Percentiles rank a stretch among this genome's conserved stretches.
phyloP scores from a whole-genome alignment of 1,140 invertebrate species.

The Eurosta solidaginis region DNA sequence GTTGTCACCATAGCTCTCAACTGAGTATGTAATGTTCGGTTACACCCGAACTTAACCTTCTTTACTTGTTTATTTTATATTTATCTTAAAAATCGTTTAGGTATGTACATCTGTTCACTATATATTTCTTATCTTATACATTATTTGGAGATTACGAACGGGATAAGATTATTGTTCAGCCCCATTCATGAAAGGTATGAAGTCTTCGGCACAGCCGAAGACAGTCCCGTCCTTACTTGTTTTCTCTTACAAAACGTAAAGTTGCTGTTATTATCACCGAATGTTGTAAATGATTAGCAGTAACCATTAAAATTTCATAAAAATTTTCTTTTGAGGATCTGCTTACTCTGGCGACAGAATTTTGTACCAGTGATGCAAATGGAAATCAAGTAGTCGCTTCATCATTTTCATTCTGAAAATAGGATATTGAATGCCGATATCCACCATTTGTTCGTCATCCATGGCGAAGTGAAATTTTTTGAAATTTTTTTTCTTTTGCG shows the following conservation, averaged over 20 bases:
- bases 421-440: slow-evolving; percentile 57
- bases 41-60: no score
- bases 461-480: slow-evolving; percentile 60
- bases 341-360: slow-evolving; percentile 45
- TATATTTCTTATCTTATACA: no score
- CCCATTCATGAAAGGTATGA: no score
- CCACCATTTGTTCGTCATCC: slow-evolving; percentile 51
- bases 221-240: no score
- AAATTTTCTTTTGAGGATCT: slow-evolving; percentile 45
- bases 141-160: no score
- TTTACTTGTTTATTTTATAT: no score
- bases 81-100: no score
- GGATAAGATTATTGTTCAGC: no score
- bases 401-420: slow-evolving; percentile 59
- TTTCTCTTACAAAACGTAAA: slow-evolving; percentile 43
- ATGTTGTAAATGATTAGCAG: slow-evolving; percentile 55
- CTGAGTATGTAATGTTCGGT: no score
- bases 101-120: no score
- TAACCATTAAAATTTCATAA: slow-evolving; percentile 54
- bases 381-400: slow-evolving; percentile 57
- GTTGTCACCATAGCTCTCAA: no score
- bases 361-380: slow-evolving; percentile 54
- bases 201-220: no score
- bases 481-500: slow-evolving; percentile 49
- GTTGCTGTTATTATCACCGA: slow-evolving; percentile 50